Evolutionary conservation across 1,140 invertebrate species (phyloP).

Genomic region (Monochamus saltuarius): DNA sequence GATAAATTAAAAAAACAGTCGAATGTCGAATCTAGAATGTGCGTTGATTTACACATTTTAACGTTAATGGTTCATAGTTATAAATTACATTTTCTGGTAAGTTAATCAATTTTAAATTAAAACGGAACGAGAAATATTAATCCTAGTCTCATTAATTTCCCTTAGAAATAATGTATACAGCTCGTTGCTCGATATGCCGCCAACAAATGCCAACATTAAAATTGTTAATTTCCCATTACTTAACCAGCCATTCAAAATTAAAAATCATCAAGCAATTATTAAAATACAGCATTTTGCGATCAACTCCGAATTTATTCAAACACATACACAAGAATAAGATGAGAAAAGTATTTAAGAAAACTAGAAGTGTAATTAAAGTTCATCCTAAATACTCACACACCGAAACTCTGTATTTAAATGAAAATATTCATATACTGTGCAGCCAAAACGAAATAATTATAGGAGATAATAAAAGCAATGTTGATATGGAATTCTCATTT

Average conservation of each 20-base stretch:
- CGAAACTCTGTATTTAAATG: slow-evolving; percentile 29
- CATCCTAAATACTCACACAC: slow-evolving; percentile 6
- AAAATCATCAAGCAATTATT: slow-evolving; percentile 26
- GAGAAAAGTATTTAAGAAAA: background rate
- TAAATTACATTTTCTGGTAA: too few relatives aligned
- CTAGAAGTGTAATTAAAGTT: background rate
- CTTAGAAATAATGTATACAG: slow-evolving; percentile 14
- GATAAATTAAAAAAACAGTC: too few relatives aligned
- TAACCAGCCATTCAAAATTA: slow-evolving; percentile 26
- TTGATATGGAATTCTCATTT: slow-evolving; percentile 34
- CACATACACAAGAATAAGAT: slow-evolving; percentile 3
- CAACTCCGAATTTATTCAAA: background rate
- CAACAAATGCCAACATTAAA: slow-evolving; percentile 14
- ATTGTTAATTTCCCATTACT: slow-evolving; percentile 23
- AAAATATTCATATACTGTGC: slow-evolving; percentile 30
- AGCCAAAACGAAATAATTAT: slow-evolving; percentile 32
- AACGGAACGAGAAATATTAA: too few relatives aligned
- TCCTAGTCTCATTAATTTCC: background rate
- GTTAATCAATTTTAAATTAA: too few relatives aligned
- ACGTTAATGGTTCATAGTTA: too few relatives aligned
- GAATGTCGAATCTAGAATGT: too few relatives aligned
- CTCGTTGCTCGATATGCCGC: slow-evolving; percentile 23
- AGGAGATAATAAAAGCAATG: slow-evolving; percentile 26
- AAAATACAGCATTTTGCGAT: slow-evolving; percentile 14
- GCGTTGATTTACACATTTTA: too few relatives aligned